Conservation (phyloP, 2,113 vertebrate genomes). For the Okapia johnstoni region DNA sequence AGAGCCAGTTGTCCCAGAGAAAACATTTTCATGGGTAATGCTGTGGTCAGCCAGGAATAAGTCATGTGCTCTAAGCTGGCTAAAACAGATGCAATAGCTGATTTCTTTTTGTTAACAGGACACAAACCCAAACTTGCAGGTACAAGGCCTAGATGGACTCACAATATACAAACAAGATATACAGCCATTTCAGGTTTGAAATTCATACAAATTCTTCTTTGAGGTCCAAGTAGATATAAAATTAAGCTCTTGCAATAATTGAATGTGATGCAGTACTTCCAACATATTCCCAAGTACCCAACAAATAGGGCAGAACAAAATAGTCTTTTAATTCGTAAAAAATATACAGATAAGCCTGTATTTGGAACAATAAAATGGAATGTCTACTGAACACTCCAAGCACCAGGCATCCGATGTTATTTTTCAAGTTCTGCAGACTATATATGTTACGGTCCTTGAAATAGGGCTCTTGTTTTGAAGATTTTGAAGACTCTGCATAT, state of each 20-base stretch:
- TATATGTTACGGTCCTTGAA: not conserved
- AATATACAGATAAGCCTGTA: fast-evolving
- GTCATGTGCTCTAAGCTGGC: not conserved
- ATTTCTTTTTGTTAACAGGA: not conserved
- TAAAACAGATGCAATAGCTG: not conserved
- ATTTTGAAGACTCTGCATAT: not conserved
- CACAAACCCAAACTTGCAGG: not conserved
- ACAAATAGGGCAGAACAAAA: not conserved
- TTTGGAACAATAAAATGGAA: not conserved
- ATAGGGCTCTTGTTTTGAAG: not conserved
- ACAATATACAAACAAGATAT: fast-evolving
- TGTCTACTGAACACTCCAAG: not conserved
- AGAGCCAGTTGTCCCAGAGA: not conserved
- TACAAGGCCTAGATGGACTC: not conserved
- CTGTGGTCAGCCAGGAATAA: not conserved
- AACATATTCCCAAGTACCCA: not conserved
- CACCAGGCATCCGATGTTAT: not conserved
- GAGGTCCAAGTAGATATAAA: not conserved
- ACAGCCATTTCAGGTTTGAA: not conserved
- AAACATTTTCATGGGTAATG: not conserved
- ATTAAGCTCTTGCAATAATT: not conserved
- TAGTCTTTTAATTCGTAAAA: not conserved
- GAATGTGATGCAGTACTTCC: not conserved
- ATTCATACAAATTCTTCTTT: not conserved
- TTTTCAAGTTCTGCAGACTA: not conserved